A percentile compares a stretch with the other conserved stretches of the same genome.
Evolutionary conservation across 1,140 invertebrate species (phyloP).

Genomic region (Carposina sasakii): DNA sequence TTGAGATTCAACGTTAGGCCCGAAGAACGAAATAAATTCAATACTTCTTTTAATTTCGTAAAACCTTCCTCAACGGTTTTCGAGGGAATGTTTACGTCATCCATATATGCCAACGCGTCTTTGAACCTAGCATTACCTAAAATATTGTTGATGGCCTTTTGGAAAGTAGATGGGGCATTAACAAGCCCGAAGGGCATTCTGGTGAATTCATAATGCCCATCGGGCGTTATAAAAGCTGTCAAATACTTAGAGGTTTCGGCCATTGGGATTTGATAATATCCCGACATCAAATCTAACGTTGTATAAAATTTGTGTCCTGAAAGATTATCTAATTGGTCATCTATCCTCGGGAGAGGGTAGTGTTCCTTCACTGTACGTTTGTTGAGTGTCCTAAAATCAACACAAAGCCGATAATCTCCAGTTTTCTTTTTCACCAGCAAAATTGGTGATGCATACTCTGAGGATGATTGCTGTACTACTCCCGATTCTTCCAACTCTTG

Average conservation of each 20-base stretch:
- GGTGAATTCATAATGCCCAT: background rate
- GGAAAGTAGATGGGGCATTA: background rate
- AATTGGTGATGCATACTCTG: constrained; percentile 27
- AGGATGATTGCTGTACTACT: constrained; percentile 39
- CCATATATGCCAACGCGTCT: too few relatives aligned
- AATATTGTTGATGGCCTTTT: background rate
- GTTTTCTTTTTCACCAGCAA: constrained; percentile 30
- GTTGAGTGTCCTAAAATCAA: constrained; percentile 20
- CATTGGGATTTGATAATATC: background rate
- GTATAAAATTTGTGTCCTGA: background rate
- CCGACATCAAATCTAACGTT: background rate
- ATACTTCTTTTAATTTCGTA: constrained; percentile 9
- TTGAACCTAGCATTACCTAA: too few relatives aligned
- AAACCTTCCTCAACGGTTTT: constrained; percentile 12
- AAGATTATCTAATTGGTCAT: constrained; percentile 8
- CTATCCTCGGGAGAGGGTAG: constrained; percentile 4
- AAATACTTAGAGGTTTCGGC: background rate
- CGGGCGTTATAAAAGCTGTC: background rate
- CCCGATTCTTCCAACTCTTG: constrained; percentile 18
- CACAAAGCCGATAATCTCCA: constrained; percentile 26
- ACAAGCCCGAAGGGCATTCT: background rate
- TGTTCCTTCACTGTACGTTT: constrained; percentile 2
- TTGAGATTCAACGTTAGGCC: constrained; percentile 14
- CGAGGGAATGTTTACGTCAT: too few relatives aligned
- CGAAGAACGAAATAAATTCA: constrained; percentile 11